Evolutionary conservation across 2,113 vertebrate species (phyloP).

Genomic region (Fregata magnificens): DNA sequence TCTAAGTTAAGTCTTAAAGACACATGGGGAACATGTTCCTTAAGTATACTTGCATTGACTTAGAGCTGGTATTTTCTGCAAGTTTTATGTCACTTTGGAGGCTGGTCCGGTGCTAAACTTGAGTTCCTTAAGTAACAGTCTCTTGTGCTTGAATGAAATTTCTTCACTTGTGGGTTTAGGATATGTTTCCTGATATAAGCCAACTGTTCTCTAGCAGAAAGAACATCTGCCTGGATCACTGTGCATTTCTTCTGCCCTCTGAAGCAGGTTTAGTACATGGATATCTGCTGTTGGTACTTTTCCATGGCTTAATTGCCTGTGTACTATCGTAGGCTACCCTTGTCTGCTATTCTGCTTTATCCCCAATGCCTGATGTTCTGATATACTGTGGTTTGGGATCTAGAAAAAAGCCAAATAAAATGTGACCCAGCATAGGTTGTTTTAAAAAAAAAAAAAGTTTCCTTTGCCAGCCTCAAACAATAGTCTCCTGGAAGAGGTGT

Average conservation of each 20-base stretch:
- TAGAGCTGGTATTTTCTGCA: not conserved
- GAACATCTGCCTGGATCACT: not conserved
- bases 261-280: not conserved
- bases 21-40: fast-evolving
- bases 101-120: not conserved
- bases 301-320: not conserved
- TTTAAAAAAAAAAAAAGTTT: not conserved
- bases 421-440: not conserved
- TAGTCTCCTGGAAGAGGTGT: not conserved
- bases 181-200: not conserved
- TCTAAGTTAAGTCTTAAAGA: not conserved
- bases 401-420: not conserved
- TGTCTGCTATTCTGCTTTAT: not conserved
- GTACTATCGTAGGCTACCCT: not conserved
- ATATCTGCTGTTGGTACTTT: not conserved
- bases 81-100: not conserved
- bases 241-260: not conserved
- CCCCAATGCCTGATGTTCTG: not conserved
- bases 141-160: not conserved
- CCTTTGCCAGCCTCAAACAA: not conserved
- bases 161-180: not conserved
- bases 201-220: not conserved
- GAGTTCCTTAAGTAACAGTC: not conserved
- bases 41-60: not conserved
- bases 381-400: not conserved